Evolutionary conservation across 2,797 vertebrate genomes (phyloP), one percentile per base, ranked within the genome.

Genomic region (Pristis pectinata): DNA sequence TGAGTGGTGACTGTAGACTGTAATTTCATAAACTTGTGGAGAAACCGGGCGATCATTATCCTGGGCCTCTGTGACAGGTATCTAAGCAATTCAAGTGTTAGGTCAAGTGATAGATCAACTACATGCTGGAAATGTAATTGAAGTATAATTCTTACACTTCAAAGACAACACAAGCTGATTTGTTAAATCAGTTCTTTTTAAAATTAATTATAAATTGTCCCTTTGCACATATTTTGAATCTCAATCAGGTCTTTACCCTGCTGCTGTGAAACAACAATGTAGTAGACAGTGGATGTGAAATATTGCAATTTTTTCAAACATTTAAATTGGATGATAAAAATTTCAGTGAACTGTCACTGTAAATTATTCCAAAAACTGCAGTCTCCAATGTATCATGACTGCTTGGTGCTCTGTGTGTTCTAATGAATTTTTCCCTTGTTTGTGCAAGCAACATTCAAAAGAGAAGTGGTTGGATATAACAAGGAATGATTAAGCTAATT

Each of bases 401-500:
- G 49, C 70, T 94, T 94, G 24, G 30, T 41, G 27, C 30, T 93
- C 64, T 30, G 64, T 72, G n/a, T 93, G 91, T 70, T 49, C 76
- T 34, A 34, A n/a, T 74, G 34, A 70, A 34, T n/a, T 15, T 49
- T 22, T 27, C 44, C 37, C 64, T 70, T 74, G 41, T n/a, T 34
- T 74, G 41, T 56, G 41, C 41, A 94, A 53, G 3, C 30, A 76
- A 76, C 70, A n/a, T 27, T 94, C 41, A 94, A 56, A 87, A 56
- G 92, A n/a, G 67, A 94, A 94, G 49, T 72, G 9, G 6, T 17
- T 70, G 19, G 13, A 44, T 34, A 53, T 30, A 72, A 34, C 70
- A 34, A 37, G 6, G 91, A 93, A 74, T 53, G 49, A 94, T 94
- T 94, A 94, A 94, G 61, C 37, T 41, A 74, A 93, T 70, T 19